Percentiles rank a stretch among this genome's conserved stretches.
These are phyloP conservation scores for Tenthredo amoena DNA, from an alignment of 2,888 invertebrate genomes.

Conservation along the genomic window DNA sequence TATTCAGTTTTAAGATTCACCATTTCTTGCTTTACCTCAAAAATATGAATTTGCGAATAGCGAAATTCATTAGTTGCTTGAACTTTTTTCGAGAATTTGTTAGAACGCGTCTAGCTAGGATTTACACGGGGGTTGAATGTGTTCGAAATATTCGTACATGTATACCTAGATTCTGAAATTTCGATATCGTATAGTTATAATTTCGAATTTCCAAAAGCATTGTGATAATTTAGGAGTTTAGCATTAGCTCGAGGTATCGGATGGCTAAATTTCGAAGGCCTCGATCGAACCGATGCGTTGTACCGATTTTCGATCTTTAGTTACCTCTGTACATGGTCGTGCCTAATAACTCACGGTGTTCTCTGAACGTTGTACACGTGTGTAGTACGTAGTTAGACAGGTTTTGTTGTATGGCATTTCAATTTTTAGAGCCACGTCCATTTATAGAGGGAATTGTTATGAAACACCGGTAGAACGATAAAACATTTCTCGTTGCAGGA, in stretches of 20 bases:
- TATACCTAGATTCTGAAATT: no score
- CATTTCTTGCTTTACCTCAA: neutral
- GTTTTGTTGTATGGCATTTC: neutral
- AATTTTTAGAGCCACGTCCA: neutral
- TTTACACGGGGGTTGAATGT: no score
- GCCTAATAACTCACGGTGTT: neutral
- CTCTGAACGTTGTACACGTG: neutral
- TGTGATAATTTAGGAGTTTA: neutral
- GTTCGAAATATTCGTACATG: no score
- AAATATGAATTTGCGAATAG: neutral
- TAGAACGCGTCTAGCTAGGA: no score
- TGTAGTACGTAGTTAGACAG: neutral
- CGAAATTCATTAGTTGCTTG: neutral
- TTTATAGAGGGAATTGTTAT: neutral
- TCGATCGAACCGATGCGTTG: neutral
- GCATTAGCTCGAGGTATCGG: neutral
- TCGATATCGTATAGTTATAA: no score
- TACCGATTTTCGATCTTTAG: conserved; percentile 14
- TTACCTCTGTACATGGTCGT: neutral
- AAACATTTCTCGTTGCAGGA: neutral
- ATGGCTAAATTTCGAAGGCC: neutral
- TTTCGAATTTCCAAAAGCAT: no score
- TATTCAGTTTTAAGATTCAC: neutral
- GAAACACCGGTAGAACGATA: neutral
- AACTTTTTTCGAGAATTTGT: no score